Conservation (phyloP, 2,888 invertebrate species). For the Meiosimyza decipiens region DNA sequence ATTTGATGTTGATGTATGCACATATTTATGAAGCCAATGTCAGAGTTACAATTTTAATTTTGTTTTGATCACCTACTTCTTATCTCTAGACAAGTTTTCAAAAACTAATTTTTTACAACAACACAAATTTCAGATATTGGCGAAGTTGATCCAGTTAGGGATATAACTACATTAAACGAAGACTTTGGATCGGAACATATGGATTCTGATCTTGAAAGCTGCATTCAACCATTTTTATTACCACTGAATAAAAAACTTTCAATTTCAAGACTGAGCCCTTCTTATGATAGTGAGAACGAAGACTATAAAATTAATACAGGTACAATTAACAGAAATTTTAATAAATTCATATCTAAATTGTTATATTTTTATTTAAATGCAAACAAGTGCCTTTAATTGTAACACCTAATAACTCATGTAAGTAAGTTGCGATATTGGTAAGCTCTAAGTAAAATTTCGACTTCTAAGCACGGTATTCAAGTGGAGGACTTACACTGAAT, state of each 20-base stretch:
- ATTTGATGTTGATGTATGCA: no score
- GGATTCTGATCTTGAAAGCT: constrained; percentile 72
- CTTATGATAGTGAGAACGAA: constrained; percentile 75
- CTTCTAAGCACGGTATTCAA: no score
- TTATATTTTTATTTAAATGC: constrained; percentile 14
- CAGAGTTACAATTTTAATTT: no score
- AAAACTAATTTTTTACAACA: background rate
- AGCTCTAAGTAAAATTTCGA: no score
- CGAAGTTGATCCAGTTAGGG: constrained; percentile 72
- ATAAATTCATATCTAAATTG: background rate
- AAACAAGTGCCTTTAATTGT: constrained; percentile 71
- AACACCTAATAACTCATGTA: constrained; percentile 66
- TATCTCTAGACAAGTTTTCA: background rate
- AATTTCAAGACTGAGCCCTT: constrained; percentile 71
- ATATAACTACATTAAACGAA: constrained; percentile 76
- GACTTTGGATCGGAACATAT: constrained; percentile 77
- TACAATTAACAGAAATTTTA: constrained; percentile 48
- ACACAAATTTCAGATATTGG: constrained; percentile 64
- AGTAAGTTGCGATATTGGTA: constrained; percentile 44
- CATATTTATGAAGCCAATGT: no score
- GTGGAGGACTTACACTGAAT: no score
- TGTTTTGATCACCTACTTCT: no score
- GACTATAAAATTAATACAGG: constrained; percentile 73
- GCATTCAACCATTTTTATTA: constrained; percentile 71
- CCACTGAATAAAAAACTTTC: constrained; percentile 70